Base-by-base conservation (phyloP, 1,140 invertebrate species). In the Drosophila tsacasi region DNA sequence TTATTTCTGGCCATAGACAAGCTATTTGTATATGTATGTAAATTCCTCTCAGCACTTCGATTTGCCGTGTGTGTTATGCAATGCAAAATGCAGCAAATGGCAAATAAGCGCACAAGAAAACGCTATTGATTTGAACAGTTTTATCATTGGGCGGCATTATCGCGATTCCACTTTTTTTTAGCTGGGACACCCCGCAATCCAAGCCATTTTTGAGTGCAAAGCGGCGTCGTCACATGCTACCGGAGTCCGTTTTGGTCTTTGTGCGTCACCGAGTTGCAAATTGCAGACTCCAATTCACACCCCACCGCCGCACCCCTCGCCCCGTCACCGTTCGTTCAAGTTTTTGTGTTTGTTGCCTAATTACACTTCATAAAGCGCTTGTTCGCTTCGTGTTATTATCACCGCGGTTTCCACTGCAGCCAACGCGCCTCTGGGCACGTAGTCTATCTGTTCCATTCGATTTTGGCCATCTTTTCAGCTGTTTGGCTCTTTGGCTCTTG, bases 351-450 rank as follows among this genome's bases (percentile, higher is more conserved):
- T 79, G 80, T 63, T 66, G 61, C 60, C 83, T 81, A 84, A 83
- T 87, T 89, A 89, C 73, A 77, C 64, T 19, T 50, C 76, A 27
- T 64, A 55, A 47, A 37, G 49, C 63, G 39, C 57, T 42, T 52
- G 23, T 61, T 21, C 25, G 59, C 42, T 62, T 32, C 25, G 42
- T 9, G 39, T 60, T 79, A 72, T 81, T 78, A 89, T 84, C 83
- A 72, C 64, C 44, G 44, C 59, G 13, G 67, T 30, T 44, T 55
- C 27, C 40, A 76, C 37, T 82, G 79, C 66, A 71, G 54, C 40
- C 46, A 68, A 90, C 85, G 85, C 76, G 64, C 65, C 75, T 69
- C 63, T 62, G 42, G 71, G 85, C 85, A 90, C 85, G 85, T 90
- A 90, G 81, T 74, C 81, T 81, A 39, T 76, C 66, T 61, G 17